Evolutionary conservation across 2,113 vertebrate species (phyloP), one percentile per base, ranked within the genome.

Genomic region (Halichoerus grypus): DNA sequence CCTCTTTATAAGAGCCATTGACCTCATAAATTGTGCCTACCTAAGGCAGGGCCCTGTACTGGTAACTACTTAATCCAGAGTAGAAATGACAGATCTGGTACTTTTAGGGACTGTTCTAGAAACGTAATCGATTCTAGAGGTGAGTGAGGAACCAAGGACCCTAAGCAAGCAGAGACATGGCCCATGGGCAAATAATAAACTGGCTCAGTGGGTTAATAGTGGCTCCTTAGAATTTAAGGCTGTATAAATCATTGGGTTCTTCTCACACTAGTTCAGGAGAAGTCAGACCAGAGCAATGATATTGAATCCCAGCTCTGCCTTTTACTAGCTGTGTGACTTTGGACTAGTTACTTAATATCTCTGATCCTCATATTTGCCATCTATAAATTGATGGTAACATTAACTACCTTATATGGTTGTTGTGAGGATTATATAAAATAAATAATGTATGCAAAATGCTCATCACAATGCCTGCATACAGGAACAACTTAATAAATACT

Each of bases 341-440:
- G 39, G 36, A 39, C 21, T 51, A 71, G 10, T 91, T 91, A 63
- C 31, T 81, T 88, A 74, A 42, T 46, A 61, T 63, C 12, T 90
- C 55, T 85, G 57, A 80, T 31, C 2, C 21, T 77, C 49, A 90
- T 83, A 79, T 84, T 95, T 80, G 65, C 3, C 16, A 79, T n/a
- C 42, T 86, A 46, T 88, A 96, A 95, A 96, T 61, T 96, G 24
- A 91, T 4, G 10, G 36, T 59, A 91, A 69, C 36, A 72, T 76
- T 69, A 88, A 57, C 42, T 92, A 80, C 13, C 1, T 83, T 80
- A 55, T 49, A 42, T 63, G 12, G 33, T 74, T 63, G 5, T 80
- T 92, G 19, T 91, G 55, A 91, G 22, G 18, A 28, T 83, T 92
- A 65, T n/a, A 31, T 85, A 79, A 93, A 53, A 53, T 77, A 93